phyloP scores from a whole-genome alignment of 2,113 vertebrate species.

The Cacatua alba region DNA sequence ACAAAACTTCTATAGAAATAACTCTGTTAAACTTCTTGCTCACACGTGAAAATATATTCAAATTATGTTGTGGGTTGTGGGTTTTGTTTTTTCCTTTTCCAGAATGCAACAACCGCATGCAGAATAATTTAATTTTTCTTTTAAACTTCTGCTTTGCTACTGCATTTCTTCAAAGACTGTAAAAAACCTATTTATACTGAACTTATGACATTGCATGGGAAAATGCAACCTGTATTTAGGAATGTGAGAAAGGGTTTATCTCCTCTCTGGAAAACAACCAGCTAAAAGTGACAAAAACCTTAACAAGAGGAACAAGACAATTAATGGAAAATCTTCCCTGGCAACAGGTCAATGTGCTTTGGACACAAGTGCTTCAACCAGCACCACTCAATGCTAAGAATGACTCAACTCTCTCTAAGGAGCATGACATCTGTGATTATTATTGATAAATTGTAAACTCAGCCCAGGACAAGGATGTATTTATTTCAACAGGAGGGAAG shows the following conservation, averaged over 20 bases:
- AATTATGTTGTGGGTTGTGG: background rate
- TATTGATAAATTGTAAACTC: background rate
- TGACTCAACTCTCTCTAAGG: conserved; percentile 24
- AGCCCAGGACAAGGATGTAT: background rate
- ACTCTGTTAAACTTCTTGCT: background rate
- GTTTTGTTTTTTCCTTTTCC: background rate
- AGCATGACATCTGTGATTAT: background rate
- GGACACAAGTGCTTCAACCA: background rate
- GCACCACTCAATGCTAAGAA: background rate
- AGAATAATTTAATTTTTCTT: background rate
- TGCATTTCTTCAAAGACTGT: background rate
- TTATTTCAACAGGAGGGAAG: background rate
- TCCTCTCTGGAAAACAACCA: background rate
- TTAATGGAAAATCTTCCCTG: background rate
- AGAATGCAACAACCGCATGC: background rate
- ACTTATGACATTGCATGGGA: background rate
- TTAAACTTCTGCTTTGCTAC: background rate
- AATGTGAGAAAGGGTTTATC: background rate
- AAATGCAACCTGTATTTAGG: background rate
- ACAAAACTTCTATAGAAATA: background rate
- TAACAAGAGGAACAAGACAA: background rate
- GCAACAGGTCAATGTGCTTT: background rate
- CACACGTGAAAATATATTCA: background rate
- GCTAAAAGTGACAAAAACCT: background rate
- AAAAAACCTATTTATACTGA: background rate